These are phyloP conservation scores for Poeciliopsis infans DNA, from an alignment of 2,797 vertebrate species.

Conservation along the genomic window DNA sequence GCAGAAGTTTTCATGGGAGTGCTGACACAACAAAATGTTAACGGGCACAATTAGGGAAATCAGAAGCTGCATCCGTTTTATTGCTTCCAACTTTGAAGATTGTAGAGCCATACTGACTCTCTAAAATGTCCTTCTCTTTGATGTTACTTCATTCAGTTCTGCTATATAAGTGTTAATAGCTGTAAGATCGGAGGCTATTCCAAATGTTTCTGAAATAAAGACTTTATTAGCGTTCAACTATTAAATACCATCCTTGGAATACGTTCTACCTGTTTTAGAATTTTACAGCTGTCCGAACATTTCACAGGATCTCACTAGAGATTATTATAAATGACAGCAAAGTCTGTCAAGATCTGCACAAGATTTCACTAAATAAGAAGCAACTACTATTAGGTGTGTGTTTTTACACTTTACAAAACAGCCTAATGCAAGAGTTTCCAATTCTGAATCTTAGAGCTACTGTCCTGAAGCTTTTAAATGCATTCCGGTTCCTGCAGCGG, in stretches of 20 bases:
- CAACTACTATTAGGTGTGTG: too few species aligned
- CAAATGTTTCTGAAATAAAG: neutral
- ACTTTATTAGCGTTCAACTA: neutral
- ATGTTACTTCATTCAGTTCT: neutral
- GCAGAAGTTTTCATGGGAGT: constrained; percentile 62
- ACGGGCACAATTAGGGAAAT: constrained; percentile 51
- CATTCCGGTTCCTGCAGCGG: neutral
- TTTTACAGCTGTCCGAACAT: neutral
- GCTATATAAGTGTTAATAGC: neutral
- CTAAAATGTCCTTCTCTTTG: neutral
- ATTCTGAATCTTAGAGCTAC: neutral
- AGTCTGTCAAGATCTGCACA: neutral
- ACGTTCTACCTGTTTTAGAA: neutral
- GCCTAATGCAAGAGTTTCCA: neutral
- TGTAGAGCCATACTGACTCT: constrained; percentile 18
- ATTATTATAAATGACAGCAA: neutral
- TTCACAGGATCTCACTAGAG: neutral
- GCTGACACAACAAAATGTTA: constrained; percentile 74
- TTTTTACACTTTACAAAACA: neutral
- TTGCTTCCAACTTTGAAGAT: constrained; percentile 56
- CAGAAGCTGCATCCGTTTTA: constrained; percentile 33
- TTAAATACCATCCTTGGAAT: neutral
- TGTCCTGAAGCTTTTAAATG: neutral
- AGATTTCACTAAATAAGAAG: neutral
- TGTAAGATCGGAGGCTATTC: neutral